Percentiles rank a stretch among this genome's conserved stretches.
Evolutionary conservation across 2,113 vertebrate genomes (phyloP).

Genomic region (Halichoerus grypus): DNA sequence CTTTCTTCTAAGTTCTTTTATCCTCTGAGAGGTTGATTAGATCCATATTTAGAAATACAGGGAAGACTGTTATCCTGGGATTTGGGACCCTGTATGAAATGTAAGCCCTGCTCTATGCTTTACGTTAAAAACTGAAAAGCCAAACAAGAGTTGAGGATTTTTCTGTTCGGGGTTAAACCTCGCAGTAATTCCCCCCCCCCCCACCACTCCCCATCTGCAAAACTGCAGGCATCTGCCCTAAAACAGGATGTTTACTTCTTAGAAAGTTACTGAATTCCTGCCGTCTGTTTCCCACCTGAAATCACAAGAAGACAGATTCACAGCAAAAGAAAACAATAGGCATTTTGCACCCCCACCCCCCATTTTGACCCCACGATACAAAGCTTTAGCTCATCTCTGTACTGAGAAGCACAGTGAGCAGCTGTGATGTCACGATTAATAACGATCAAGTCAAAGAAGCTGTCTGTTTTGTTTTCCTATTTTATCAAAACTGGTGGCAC

Average conservation of each 20-base stretch:
- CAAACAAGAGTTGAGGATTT: not conserved
- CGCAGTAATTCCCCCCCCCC: not conserved
- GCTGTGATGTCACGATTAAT: fast-evolving
- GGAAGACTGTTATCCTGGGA: slow-evolving; percentile 19
- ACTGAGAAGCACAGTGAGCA: not conserved
- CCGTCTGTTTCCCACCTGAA: slow-evolving; percentile 67
- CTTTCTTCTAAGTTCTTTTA: slow-evolving; percentile 19
- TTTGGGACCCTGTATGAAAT: not conserved
- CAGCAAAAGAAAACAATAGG: not conserved
- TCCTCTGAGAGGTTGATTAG: slow-evolving; percentile 7
- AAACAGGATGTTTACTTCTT: slow-evolving; percentile 60
- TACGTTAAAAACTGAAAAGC: slow-evolving; percentile 9
- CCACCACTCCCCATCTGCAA: not conserved
- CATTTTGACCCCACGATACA: not conserved
- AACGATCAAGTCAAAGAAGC: not conserved
- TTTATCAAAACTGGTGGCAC: not conserved
- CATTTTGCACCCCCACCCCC: not conserved
- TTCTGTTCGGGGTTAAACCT: not conserved
- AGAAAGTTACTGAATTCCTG: slow-evolving; percentile 45
- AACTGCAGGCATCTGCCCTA: slow-evolving; percentile 21
- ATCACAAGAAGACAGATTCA: slow-evolving; percentile 60
- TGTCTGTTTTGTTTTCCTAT: not conserved
- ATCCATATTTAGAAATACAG: slow-evolving; percentile 36
- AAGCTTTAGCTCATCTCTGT: not conserved
- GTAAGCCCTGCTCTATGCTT: not conserved